Evolutionary conservation across 2,888 invertebrate species (phyloP), one percentile per base, ranked within the genome.

Genomic region (Leucozona laternaria): DNA sequence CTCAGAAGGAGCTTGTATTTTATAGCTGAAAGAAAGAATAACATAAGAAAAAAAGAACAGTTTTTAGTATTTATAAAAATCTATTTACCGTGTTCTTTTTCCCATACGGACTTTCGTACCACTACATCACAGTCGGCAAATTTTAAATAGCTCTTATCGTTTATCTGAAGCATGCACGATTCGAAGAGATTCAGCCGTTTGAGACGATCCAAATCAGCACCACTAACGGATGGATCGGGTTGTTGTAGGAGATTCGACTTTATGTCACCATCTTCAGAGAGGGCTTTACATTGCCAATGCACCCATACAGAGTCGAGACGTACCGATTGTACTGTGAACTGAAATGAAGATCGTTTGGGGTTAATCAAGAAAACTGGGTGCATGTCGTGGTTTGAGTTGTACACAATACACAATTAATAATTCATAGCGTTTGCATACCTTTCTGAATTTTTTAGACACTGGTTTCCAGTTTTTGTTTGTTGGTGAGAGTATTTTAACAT

Each of bases 111-210:
- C 90, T 96, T 95, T 88, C 95, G 96, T 76, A 96, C 92, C 82
- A 97, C 94, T 43, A 94, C 94, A 93, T 98, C 98, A 89, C 95
- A 94, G 11, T 95, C 94, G 80, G 95, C 95, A 89, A 97, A 94
- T 78, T 95, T 95, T 90, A 98, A 95, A 92, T 96, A 96, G 92
- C 96, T 96, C 86, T 97, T 95, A 93, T 98, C 98, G 75, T 97
- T 97, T 57, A 98, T 96, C 93, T 98, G 98, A 89, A 97, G 94
- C 88, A 97, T 97, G 91, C 97, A 97, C 53, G 97, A 96, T 91
- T 97, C 97, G 90, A 97, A 97, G 77, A 97, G 96, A 90, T 97
- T 97, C 87, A 98, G 93, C 88, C 97, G 94, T 91, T 97, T 96
- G 68, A 98, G 93, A 89, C 97, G 95, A 91, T 96, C 95, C 28